Conservation (phyloP, 1,140 invertebrate genomes). For the Drosophila simulans region DNA sequence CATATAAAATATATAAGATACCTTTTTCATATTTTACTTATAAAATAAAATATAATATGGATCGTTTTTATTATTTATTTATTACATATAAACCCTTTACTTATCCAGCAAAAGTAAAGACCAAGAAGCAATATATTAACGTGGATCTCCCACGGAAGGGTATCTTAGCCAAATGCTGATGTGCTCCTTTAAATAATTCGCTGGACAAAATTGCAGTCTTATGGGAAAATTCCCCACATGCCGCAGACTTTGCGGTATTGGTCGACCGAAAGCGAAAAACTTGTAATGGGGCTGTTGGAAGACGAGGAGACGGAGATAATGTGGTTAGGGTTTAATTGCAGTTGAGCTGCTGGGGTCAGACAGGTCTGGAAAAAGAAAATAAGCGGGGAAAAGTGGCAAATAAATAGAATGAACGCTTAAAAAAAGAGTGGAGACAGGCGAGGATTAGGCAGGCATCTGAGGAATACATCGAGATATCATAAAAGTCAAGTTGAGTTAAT, state of each 20-base stretch:
- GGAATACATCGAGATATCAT: not conserved
- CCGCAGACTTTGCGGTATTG: constrained; percentile 65
- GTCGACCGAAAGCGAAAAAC: constrained; percentile 47
- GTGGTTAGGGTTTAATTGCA: constrained; percentile 69
- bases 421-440: not conserved
- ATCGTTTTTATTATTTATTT: not conserved
- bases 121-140: not conserved
- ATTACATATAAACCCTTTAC: not conserved
- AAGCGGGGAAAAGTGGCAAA: not conserved
- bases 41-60: not conserved
- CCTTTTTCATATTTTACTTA: too few relatives aligned
- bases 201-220: constrained; percentile 51
- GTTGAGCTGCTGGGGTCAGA: constrained; percentile 51
- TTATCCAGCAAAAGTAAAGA: not conserved
- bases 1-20: too few relatives aligned
- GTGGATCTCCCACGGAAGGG: not conserved
- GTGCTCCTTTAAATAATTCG: constrained; percentile 13
- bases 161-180: not conserved
- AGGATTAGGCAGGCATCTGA: not conserved
- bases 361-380: constrained; percentile 7
- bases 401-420: not conserved
- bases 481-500: constrained; percentile 2
- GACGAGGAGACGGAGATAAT: constrained; percentile 44
- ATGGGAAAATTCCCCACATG: constrained; percentile 64
- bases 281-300: constrained; percentile 23